Evolutionary conservation across 2,888 invertebrate genomes (phyloP).

Genomic region (Isotomurus palustris): DNA sequence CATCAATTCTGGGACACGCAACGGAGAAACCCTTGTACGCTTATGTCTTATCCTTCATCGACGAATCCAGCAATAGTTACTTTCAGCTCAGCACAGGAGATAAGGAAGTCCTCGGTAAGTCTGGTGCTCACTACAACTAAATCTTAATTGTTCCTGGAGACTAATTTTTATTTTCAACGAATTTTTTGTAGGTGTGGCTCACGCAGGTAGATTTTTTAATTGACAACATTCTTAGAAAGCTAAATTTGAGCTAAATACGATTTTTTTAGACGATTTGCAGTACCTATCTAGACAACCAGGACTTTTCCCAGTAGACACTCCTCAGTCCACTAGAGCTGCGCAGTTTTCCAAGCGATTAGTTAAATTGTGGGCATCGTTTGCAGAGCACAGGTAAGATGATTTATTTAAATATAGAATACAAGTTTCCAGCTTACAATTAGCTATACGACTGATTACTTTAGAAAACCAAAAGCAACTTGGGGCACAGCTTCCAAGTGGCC

Average conservation of each 20-base stretch:
- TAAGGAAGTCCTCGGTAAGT: conserved; percentile 6
- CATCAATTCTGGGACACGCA: conserved; percentile 25
- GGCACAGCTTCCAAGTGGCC: conserved; percentile 21
- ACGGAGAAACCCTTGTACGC: conserved; percentile 28
- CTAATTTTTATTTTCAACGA: too few species aligned
- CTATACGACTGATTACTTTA: too few species aligned
- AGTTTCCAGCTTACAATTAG: too few species aligned
- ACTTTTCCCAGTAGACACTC: too few species aligned
- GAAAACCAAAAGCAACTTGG: conserved; percentile 31
- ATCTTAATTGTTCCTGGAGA: too few species aligned
- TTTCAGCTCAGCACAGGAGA: background rate
- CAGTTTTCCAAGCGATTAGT: conserved; percentile 30
- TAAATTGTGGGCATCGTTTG: conserved; percentile 31
- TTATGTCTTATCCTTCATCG: conserved; percentile 23
- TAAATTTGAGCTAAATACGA: too few species aligned
- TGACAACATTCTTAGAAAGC: too few species aligned
- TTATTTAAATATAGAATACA: too few species aligned
- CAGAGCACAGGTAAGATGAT: conserved; percentile 27
- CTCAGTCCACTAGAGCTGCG: too few species aligned
- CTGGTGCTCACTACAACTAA: too few species aligned
- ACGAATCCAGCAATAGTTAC: background rate
- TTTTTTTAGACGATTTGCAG: too few species aligned
- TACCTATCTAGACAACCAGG: conserved; percentile 3
- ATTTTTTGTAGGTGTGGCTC: background rate
- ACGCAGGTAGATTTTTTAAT: too few species aligned